Conservation (phyloP, 35 echinoderm and acorn worm genomes). For the Lytechinus variegatus region DNA sequence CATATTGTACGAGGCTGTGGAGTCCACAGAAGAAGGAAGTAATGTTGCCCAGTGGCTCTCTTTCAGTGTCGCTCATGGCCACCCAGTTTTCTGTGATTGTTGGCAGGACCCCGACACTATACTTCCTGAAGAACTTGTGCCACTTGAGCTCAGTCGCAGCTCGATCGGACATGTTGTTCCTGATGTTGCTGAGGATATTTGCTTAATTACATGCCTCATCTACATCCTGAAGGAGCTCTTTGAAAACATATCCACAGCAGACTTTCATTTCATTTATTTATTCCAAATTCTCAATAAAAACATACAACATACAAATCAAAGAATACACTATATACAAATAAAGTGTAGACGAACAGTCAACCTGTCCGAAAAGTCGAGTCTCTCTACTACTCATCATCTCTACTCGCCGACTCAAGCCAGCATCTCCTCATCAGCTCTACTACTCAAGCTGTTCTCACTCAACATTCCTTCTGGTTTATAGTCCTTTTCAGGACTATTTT, state of each 20-base stretch:
- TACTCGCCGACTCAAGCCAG: no score
- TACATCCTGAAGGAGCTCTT: slow-evolving; percentile 59
- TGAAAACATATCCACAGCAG: slow-evolving; percentile 54
- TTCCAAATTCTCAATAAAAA: no score
- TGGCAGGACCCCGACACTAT: not conserved
- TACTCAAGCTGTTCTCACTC: no score
- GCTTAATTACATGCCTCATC: not conserved
- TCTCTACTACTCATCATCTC: no score
- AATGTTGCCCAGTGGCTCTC: not conserved
- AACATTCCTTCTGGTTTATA: no score
- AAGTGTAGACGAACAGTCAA: no score
- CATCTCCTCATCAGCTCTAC: no score
- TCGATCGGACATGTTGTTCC: slow-evolving; percentile 57
- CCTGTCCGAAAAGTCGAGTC: no score
- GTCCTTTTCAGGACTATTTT: no score
- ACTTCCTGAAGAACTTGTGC: slow-evolving; percentile 14
- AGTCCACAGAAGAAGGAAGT: slow-evolving; percentile 38
- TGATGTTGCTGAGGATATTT: slow-evolving; percentile 45
- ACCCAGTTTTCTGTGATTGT: slow-evolving; percentile 20
- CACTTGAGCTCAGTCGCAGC: slow-evolving; percentile 59
- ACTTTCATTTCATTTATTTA: no score
- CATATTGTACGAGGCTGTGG: not conserved
- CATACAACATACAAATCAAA: no score
- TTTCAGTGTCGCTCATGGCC: not conserved
- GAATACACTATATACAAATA: no score